Evolutionary conservation across 2,113 vertebrate species (phyloP).

Genomic region (Henicopernis longicauda): DNA sequence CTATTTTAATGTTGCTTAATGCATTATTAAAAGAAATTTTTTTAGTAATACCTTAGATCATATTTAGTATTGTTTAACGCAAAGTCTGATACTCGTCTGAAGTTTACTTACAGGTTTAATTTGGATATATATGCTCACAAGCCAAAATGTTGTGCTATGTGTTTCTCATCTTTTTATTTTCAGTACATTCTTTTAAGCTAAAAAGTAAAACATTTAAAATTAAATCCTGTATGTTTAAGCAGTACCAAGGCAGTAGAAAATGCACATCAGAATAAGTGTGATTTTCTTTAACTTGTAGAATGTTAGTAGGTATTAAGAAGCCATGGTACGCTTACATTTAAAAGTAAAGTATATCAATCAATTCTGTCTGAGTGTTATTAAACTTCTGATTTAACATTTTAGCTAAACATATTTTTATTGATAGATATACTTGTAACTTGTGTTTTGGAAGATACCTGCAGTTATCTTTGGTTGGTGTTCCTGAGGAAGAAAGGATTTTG

Average conservation of each 20-base stretch:
- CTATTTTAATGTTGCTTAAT: background rate
- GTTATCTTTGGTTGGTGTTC: background rate
- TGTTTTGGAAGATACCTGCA: background rate
- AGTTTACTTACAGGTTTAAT: background rate
- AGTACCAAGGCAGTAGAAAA: background rate
- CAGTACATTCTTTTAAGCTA: background rate
- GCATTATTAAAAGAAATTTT: background rate
- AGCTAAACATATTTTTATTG: background rate
- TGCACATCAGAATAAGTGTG: background rate
- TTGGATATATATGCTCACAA: background rate
- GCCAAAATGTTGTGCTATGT: background rate
- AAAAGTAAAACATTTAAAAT: background rate
- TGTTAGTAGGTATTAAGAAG: background rate
- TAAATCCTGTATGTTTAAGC: background rate
- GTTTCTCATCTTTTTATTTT: background rate
- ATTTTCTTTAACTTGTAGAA: background rate
- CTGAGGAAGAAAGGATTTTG: background rate
- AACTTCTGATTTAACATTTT: background rate
- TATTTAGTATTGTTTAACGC: background rate
- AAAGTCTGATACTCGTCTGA: background rate
- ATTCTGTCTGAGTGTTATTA: background rate
- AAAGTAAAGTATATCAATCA: background rate
- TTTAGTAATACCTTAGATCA: background rate
- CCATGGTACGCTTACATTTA: background rate
- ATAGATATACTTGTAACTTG: background rate